Evolutionary conservation across 2,888 invertebrate species (phyloP).

Genomic region (Latrodectus hesperus): DNA sequence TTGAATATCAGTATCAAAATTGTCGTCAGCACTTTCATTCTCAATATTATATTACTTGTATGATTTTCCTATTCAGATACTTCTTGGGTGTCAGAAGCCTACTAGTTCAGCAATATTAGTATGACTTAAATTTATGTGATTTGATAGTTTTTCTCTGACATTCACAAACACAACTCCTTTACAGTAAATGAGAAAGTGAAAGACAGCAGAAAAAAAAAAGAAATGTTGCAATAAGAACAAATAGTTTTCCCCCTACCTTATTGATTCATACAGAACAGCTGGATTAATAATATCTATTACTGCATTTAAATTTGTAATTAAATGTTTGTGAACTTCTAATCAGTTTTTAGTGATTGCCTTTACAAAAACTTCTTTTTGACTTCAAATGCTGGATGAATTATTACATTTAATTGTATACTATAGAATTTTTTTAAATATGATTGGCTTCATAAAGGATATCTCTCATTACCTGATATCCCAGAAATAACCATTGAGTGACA

Average conservation of each 20-base stretch:
- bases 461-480: no score
- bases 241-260: neutral
- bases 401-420: no score
- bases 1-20: slow-evolving; percentile 13
- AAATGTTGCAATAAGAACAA: slow-evolving; percentile 9
- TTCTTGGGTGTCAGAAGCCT: slow-evolving; percentile 26
- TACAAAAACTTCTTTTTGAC: no score
- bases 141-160: neutral
- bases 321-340: no score
- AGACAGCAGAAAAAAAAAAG: slow-evolving; percentile 6
- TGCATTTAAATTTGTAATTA: no score
- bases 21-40: neutral
- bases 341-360: no score
- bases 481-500: no score
- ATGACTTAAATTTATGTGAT: slow-evolving; percentile 10
- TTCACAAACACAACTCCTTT: neutral
- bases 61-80: slow-evolving; percentile 28
- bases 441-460: no score
- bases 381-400: no score
- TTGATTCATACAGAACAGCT: no score
- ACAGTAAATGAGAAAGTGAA: slow-evolving; percentile 18
- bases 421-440: no score
- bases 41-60: slow-evolving; percentile 24
- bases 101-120: neutral
- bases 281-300: no score